Base-by-base conservation (phyloP, 2,888 invertebrate species). In the Drosophila kambysellisi region DNA sequence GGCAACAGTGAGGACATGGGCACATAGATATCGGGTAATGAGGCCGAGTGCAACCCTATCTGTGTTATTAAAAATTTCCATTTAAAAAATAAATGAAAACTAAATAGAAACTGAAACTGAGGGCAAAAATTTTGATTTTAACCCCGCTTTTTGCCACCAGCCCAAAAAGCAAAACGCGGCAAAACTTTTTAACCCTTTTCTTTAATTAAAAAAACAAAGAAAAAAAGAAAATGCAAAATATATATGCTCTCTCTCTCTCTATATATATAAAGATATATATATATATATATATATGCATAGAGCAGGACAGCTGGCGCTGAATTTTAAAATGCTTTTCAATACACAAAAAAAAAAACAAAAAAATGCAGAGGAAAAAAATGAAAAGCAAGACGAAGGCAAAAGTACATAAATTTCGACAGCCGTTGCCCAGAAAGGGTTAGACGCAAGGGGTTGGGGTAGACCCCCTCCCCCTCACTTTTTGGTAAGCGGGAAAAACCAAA, bases 181-280 rank as follows among this genome's bases (percentile, higher is more conserved):
- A 67, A 84, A 87, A 87, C 74, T 86, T 88, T 90, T 90, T 88
- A 90, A 87, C 90, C 87, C 87, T 90, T 87, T 86, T 87, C 90
- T 90, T 89, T 87, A 87, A 87, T 87, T 87, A 87, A 90, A 88
- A 87, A 46, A 46, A 39, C 17, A 39, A 46, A 20, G 6, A 12
- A 6, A 46, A 43, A 12, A 83, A 88, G 74, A 61, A 74, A 70
- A 65, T 60, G 68, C 61, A 65, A 73, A 62, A 82, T 63, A 62
- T 77, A 73, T 60, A 66, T 35, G 56, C 52, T 64, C 9, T 63
- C 39, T 33, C 7, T 32, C 35, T 54, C n/a, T 39, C 54, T 29
- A 9, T 48, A 53, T 65, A 43, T 53, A 15, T 39, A 43, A 46
- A 58, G 43, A 69, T 57, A 52, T 56, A 39, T 52, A 50, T 46